These are phyloP conservation scores for Periplaneta americana DNA, from an alignment of 1,140 invertebrate species.

Conservation along the genomic window DNA sequence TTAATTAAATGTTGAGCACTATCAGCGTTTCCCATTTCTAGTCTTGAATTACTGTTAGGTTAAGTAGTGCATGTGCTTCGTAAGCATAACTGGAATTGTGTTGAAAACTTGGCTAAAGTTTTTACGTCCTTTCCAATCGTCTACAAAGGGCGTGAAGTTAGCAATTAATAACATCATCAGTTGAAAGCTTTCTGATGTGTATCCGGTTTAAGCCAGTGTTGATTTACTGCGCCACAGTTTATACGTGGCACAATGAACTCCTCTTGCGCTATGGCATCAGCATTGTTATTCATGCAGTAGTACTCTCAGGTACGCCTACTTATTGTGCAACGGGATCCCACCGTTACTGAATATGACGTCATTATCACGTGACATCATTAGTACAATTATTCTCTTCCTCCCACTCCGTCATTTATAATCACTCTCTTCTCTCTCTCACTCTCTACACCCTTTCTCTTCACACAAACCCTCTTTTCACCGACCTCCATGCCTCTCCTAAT, in stretches of 20 bases:
- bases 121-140: too few species aligned
- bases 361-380: neutral
- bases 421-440: too few species aligned
- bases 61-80: too few species aligned
- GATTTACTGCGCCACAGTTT: neutral
- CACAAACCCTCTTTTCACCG: neutral
- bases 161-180: neutral
- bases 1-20: too few species aligned
- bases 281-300: neutral
- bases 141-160: too few species aligned
- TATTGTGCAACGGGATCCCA: neutral
- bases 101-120: too few species aligned
- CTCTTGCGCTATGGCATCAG: neutral
- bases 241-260: neutral
- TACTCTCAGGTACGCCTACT: neutral
- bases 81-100: too few species aligned
- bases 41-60: too few species aligned
- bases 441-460: neutral
- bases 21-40: too few species aligned
- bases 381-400: neutral
- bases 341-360: neutral
- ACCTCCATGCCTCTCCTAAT: neutral
- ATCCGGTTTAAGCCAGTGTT: neutral
- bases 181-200: neutral
- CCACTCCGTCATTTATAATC: neutral